Conservation (phyloP, 2,113 vertebrate genomes). For the Corythornis madagascariensis region DNA sequence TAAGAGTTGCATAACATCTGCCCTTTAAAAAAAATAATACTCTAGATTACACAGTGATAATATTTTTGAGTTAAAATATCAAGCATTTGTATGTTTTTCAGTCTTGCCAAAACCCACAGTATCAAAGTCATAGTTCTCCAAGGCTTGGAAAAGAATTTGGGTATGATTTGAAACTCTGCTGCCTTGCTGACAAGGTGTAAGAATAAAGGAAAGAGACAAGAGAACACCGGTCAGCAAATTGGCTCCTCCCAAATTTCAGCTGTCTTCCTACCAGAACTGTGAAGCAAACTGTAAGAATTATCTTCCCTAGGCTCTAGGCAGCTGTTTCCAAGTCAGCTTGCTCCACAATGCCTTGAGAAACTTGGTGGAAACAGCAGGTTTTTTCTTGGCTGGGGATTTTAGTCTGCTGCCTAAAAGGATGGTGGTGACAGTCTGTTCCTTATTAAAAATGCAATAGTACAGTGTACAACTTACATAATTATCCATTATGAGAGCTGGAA, state of each 20-base stretch:
- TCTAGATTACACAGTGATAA: not conserved
- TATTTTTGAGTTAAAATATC: not conserved
- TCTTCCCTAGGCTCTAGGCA: not conserved
- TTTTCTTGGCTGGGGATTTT: slow-evolving; percentile 23
- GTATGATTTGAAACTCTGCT: slow-evolving; percentile 14
- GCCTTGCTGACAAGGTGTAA: not conserved
- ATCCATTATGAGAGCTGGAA: not conserved
- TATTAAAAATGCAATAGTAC: slow-evolving; percentile 35
- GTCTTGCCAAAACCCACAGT: not conserved
- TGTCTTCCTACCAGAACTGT: slow-evolving; percentile 14
- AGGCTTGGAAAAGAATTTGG: not conserved
- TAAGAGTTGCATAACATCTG: not conserved
- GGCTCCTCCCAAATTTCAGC: slow-evolving; percentile 22
- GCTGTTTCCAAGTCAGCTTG: slow-evolving; percentile 32
- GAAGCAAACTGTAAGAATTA: slow-evolving; percentile 42
- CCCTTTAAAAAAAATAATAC: not conserved
- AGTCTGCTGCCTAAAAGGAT: slow-evolving; percentile 15
- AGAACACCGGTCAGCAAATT: not conserved
- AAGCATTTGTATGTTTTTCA: not conserved
- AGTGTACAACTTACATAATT: slow-evolving; percentile 9
- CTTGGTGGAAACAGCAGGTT: slow-evolving; percentile 48
- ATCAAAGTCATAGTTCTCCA: not conserved
- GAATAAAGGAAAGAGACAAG: not conserved
- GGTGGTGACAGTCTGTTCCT: slow-evolving; percentile 33
- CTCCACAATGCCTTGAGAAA: slow-evolving; percentile 13